Conservation (phyloP, 2,113 vertebrate species). For the Spheniscus mendiculus region DNA sequence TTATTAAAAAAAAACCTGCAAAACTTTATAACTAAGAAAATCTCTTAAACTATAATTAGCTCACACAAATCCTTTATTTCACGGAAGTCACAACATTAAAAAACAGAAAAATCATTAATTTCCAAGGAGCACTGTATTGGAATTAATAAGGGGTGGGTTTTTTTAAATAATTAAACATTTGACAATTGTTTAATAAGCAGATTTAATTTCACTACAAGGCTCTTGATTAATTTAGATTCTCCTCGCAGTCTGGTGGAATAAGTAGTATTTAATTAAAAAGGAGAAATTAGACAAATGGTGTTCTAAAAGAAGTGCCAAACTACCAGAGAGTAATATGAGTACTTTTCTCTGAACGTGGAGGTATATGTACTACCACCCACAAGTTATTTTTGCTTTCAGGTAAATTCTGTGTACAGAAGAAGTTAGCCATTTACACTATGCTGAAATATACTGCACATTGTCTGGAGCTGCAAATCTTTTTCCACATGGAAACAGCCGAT, state of each 20-base stretch:
- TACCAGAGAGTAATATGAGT: background rate
- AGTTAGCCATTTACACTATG: background rate
- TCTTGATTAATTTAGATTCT: conserved; percentile 12
- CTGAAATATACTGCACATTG: background rate
- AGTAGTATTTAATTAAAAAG: conserved; percentile 9
- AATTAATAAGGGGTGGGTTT: background rate
- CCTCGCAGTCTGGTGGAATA: background rate
- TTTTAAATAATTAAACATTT: background rate
- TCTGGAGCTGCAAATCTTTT: background rate
- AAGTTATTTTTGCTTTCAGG: background rate
- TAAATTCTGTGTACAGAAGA: background rate
- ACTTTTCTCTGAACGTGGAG: background rate
- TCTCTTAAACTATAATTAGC: background rate
- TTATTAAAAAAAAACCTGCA: background rate
- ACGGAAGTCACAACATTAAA: background rate
- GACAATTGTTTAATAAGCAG: background rate
- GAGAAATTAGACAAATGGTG: background rate
- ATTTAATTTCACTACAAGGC: conserved; percentile 4
- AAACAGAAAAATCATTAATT: background rate
- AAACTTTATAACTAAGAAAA: background rate
- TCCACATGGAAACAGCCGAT: background rate
- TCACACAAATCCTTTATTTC: background rate
- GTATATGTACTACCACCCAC: background rate
- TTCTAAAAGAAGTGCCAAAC: background rate
- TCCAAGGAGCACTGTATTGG: background rate